These are phyloP conservation scores for Dysidea cf. avara DNA, from an alignment of 37 sponge, comb jelly and placozoan species.

Conservation along the genomic window DNA sequence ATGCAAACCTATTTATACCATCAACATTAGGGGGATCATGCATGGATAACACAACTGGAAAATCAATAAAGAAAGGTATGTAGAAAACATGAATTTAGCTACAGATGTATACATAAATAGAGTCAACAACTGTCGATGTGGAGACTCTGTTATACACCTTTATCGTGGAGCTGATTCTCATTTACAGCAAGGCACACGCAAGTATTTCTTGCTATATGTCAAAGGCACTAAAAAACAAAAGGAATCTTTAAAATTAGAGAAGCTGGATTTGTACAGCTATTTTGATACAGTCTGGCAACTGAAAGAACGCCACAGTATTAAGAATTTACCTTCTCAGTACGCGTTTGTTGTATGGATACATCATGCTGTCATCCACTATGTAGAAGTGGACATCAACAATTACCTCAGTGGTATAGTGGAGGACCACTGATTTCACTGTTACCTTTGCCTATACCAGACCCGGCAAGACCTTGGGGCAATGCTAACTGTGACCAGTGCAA, in stretches of 20 bases:
- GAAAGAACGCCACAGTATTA: neutral
- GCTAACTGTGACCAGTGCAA: neutral
- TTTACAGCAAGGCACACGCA: neutral
- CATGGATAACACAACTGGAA: slow-evolving; percentile 2
- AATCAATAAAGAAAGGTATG: neutral
- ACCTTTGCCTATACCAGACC: slow-evolving; percentile 36
- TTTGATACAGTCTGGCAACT: slow-evolving; percentile 23
- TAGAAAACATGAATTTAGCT: slow-evolving; percentile 24
- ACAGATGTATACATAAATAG: slow-evolving; percentile 37
- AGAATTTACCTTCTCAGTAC: slow-evolving; percentile 2
- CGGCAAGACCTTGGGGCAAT: slow-evolving; percentile 16
- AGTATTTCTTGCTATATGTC: neutral
- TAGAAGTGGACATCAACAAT: neutral
- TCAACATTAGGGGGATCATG: slow-evolving; percentile 10
- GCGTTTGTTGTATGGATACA: slow-evolving; percentile 13
- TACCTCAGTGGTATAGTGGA: slow-evolving; percentile 16
- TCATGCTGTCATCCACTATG: slow-evolving; percentile 39
- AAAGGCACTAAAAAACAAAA: slow-evolving; percentile 16
- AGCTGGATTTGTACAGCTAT: slow-evolving; percentile 15
- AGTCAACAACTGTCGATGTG: slow-evolving; percentile 41
- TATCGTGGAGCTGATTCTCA: slow-evolving; percentile 17
- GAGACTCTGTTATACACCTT: slow-evolving; percentile 37
- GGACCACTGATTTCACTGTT: slow-evolving; percentile 10
- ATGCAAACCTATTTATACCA: slow-evolving; percentile 20
- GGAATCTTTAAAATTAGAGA: neutral